Conservation (phyloP, 2,797 vertebrate species). For the Poecilia gillii region DNA sequence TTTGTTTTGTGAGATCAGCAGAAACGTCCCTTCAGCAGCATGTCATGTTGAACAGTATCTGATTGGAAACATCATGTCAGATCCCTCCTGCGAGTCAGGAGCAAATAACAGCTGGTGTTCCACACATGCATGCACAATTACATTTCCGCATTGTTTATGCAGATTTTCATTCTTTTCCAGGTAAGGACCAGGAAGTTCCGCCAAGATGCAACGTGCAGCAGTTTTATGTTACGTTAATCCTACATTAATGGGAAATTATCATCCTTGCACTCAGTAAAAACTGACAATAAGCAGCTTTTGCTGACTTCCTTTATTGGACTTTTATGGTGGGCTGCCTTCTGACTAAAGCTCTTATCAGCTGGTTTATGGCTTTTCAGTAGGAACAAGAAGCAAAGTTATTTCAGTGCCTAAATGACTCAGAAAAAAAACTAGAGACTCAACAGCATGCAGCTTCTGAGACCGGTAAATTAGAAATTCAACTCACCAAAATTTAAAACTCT, state of each 20-base stretch:
- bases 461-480: not conserved
- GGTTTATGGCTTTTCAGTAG: constrained; percentile 26
- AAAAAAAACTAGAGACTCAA: not conserved
- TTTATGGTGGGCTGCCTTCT: constrained; percentile 17
- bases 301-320: constrained; percentile 23
- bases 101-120: not conserved
- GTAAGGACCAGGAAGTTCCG: not conserved
- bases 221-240: constrained; percentile 12
- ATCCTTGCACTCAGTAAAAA: constrained; percentile 11
- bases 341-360: not conserved
- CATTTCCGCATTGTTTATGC: not conserved
- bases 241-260: constrained; percentile 9
- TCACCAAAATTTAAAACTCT: not conserved
- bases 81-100: not conserved
- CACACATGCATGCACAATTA: not conserved
- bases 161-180: not conserved
- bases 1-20: not conserved
- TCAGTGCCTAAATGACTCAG: not conserved
- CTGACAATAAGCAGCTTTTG: constrained; percentile 5
- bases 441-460: not conserved
- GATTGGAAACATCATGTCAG: not conserved
- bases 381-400: not conserved
- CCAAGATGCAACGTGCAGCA: not conserved
- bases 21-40: not conserved
- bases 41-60: not conserved